A percentile compares a stretch with the other conserved stretches of the same genome.
Conservation (phyloP, 2,113 vertebrate species). For the Macaca fascicularis region DNA sequence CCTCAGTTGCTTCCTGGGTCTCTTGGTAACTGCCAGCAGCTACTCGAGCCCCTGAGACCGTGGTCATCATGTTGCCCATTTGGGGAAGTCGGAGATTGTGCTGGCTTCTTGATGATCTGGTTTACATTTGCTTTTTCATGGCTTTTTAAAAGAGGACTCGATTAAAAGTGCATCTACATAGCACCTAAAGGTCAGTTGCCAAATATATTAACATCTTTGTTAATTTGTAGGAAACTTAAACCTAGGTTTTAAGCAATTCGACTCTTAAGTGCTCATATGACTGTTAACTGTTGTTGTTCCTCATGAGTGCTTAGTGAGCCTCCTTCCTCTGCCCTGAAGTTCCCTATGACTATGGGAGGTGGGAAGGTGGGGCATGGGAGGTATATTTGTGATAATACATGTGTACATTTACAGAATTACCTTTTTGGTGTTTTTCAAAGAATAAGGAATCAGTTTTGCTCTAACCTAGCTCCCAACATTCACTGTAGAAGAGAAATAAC, state of each 20-base stretch:
- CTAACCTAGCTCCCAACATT: not conserved
- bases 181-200: not conserved
- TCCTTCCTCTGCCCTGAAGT: not conserved
- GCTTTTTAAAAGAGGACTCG: not conserved
- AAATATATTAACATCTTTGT: not conserved
- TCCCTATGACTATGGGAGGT: not conserved
- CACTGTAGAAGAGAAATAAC: not conserved
- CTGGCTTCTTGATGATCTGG: not conserved
- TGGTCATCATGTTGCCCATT: not conserved
- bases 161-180: not conserved
- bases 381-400: too few species aligned
- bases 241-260: not conserved
- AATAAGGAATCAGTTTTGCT: not conserved
- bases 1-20: accelerated
- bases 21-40: not conserved
- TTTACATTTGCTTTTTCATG: not conserved
- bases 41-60: not conserved
- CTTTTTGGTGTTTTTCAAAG: not conserved
- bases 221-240: not conserved
- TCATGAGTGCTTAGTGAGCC: not conserved
- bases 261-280: not conserved
- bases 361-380: not conserved
- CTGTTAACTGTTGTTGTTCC: not conserved
- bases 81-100: not conserved
- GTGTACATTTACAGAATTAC: not conserved